These are phyloP conservation scores for Pica pica DNA, from an alignment of 2,113 vertebrate genomes.

Conservation along the genomic window DNA sequence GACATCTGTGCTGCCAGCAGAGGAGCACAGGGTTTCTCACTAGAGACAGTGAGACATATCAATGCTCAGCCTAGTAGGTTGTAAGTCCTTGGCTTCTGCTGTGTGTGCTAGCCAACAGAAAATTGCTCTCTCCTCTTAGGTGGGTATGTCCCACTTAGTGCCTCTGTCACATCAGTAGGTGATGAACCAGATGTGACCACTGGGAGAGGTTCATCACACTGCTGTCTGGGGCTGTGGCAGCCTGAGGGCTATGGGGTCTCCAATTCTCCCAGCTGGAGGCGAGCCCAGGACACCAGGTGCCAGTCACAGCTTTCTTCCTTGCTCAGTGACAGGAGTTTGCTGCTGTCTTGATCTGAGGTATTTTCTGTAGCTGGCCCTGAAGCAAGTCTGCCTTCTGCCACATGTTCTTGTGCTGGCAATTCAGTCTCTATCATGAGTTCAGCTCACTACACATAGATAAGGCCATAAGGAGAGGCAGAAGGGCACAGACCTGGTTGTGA, in stretches of 20 bases:
- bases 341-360: background rate
- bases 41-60: background rate
- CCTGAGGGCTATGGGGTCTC: background rate
- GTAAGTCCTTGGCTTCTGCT: background rate
- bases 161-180: background rate
- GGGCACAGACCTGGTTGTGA: background rate
- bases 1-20: background rate
- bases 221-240: background rate
- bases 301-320: background rate
- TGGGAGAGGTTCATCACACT: background rate
- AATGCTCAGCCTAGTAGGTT: background rate
- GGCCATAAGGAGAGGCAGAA: background rate
- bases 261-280: background rate
- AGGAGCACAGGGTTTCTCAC: background rate
- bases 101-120: background rate
- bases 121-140: background rate
- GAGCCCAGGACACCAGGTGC: background rate
- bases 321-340: background rate
- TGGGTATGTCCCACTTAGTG: background rate
- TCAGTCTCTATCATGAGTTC: background rate
- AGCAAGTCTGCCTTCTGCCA: background rate
- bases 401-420: background rate
- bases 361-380: background rate
- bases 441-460: background rate
- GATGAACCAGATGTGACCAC: background rate